Conservation (phyloP, 2,113 vertebrate genomes). For the Asarcornis scutulata region DNA sequence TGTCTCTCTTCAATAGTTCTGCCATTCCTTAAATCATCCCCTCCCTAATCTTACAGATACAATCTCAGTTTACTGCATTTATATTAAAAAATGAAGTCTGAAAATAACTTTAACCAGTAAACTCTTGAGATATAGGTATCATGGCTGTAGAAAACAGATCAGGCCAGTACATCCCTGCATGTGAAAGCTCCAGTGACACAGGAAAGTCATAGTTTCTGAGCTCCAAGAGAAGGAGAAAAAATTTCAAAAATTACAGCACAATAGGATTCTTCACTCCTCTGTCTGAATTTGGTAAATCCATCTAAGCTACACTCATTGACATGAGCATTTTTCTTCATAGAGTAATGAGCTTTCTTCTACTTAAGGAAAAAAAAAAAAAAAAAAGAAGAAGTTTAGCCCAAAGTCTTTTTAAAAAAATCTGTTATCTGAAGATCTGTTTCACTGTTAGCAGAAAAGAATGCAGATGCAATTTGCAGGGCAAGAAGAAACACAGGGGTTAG, state of each 20-base stretch:
- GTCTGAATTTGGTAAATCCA: background rate
- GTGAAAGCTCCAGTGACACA: background rate
- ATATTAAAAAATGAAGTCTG: background rate
- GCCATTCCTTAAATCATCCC: background rate
- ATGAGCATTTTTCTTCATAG: background rate
- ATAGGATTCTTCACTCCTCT: background rate
- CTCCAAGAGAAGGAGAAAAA: background rate
- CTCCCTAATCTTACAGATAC: background rate
- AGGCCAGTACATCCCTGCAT: background rate
- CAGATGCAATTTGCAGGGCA: background rate
- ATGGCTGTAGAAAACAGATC: background rate
- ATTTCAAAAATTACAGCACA: background rate
- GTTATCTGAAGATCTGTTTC: background rate
- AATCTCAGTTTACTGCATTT: background rate
- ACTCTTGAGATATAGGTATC: background rate
- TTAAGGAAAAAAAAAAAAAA: background rate
- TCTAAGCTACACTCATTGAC: background rate
- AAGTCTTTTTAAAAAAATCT: background rate
- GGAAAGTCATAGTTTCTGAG: background rate
- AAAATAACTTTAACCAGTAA: background rate
- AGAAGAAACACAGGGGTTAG: background rate
- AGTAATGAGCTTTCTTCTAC: background rate
- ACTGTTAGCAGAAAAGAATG: background rate
- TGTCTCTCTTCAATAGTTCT: background rate
- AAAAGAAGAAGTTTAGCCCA: background rate